A percentile compares a stretch with the other conserved stretches of the same genome.
Conservation (phyloP, 2,113 vertebrate genomes). For the Catharus fuscescens region DNA sequence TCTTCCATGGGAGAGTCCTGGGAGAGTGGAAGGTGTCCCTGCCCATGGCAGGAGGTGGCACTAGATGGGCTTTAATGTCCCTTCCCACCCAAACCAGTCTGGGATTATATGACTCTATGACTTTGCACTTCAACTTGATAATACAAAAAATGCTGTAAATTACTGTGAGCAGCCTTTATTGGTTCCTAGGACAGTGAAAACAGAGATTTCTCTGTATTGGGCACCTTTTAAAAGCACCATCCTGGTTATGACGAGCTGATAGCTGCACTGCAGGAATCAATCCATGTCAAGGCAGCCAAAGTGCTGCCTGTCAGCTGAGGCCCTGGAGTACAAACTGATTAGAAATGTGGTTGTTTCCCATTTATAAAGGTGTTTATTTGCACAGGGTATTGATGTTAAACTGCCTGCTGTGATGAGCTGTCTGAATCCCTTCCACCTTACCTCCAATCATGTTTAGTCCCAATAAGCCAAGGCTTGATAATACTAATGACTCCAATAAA, state of each 20-base stretch:
- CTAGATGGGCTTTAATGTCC: not conserved
- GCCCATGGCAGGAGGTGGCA: not conserved
- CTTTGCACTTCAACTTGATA: not conserved
- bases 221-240: not conserved
- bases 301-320: not conserved
- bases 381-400: not conserved
- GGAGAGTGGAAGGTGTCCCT: not conserved
- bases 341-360: not conserved
- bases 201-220: not conserved
- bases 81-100: not conserved
- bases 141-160: not conserved
- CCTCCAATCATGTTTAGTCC: not conserved
- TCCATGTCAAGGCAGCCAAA: not conserved
- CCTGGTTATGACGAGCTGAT: not conserved
- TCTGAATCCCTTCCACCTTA: not conserved
- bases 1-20: not conserved
- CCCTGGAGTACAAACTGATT: not conserved
- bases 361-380: not conserved
- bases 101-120: rapidly evolving
- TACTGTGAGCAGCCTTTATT: not conserved
- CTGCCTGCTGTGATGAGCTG: not conserved
- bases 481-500: not conserved
- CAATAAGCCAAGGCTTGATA: not conserved
- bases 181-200: not conserved
- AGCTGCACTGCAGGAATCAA: not conserved